Evolutionary conservation across 2,888 invertebrate species (phyloP).

Genomic region (Koerneria pararmatus): DNA sequence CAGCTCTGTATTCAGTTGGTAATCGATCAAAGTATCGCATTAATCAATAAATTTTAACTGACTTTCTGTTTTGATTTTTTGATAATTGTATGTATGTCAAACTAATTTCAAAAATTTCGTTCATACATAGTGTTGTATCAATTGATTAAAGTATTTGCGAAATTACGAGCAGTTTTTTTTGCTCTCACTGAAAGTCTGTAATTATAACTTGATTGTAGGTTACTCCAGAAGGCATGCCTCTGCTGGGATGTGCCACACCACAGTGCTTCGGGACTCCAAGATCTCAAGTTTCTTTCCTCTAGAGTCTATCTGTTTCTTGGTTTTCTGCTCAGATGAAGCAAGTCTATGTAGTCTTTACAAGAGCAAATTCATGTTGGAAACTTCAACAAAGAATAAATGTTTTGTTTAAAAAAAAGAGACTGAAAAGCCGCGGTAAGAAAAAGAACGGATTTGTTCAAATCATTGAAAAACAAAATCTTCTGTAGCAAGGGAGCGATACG

Average conservation of each 20-base stretch:
- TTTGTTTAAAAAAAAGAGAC: no score
- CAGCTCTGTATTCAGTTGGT: not conserved
- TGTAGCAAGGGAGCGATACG: not conserved
- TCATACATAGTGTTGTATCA: not conserved
- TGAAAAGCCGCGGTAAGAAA: no score
- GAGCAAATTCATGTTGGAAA: no score
- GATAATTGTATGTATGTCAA: not conserved
- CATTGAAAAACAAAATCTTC: constrained; percentile 19
- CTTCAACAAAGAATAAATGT: no score
- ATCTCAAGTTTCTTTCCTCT: constrained; percentile 35
- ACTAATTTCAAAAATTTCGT: no score
- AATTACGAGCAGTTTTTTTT: not conserved
- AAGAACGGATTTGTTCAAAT: no score
- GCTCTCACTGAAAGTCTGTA: not conserved
- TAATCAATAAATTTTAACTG: not conserved
- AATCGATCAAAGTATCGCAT: not conserved
- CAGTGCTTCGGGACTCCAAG: constrained; percentile 42
- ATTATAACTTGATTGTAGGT: constrained; percentile 21
- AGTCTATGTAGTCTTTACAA: not conserved
- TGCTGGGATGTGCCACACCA: constrained; percentile 51
- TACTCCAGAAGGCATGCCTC: constrained; percentile 41
- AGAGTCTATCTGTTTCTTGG: constrained; percentile 38
- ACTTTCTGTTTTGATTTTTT: not conserved
- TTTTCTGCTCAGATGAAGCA: constrained; percentile 2
- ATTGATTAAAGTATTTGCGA: not conserved